Evolutionary conservation across 2,797 vertebrate species (phyloP), one percentile per base, ranked within the genome.

Genomic region (Micrastur ruficollis): DNA sequence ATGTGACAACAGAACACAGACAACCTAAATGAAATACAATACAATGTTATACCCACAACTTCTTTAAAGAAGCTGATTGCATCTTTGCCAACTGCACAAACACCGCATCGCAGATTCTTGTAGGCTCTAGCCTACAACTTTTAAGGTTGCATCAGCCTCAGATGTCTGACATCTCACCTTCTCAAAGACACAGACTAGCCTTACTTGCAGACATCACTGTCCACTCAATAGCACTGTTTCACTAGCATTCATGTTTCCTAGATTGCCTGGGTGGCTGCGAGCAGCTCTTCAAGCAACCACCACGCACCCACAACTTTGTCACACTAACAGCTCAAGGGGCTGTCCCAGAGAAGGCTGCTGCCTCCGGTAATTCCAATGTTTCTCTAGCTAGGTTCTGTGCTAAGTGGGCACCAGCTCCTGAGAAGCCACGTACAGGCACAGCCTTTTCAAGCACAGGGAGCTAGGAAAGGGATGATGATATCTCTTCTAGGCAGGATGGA

Each of bases 321-420:
- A 25, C 40, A 21, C 42, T 29, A 70, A 34, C 8, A 90, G 46
- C 34, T 49, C 0, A 0, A 53, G 29, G 12, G 4, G 7, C 6
- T 7, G 38, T 12, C 42, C 27, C 47, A 82, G 50, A 4, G 6
- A 89, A 92, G 40, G 62, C 25, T 56, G 31, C 13, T 80, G 32
- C 38, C 47, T 67, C 11, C 76, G 47, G 23, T 22, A 88, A 83
- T 19, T 18, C 22, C 62, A 81, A 3, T 14, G 5, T 17, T 53
- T 63, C 52, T 63, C 44, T 36, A 40, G 14, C 36, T 55, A 50
- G 15, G 27, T 66, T 36, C 44, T 11, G 5, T 12, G 22, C 16
- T 32, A 70, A 46, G 18, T 9, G 3, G 9, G 38, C 47, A 86
- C 20, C 42, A 66, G 20, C 5, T 52, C 31, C 83, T 14, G 49